A percentile compares a stretch with the other conserved stretches of the same genome.
Evolutionary conservation across 2,888 invertebrate species (phyloP).

Genomic region (Clivina fossor): DNA sequence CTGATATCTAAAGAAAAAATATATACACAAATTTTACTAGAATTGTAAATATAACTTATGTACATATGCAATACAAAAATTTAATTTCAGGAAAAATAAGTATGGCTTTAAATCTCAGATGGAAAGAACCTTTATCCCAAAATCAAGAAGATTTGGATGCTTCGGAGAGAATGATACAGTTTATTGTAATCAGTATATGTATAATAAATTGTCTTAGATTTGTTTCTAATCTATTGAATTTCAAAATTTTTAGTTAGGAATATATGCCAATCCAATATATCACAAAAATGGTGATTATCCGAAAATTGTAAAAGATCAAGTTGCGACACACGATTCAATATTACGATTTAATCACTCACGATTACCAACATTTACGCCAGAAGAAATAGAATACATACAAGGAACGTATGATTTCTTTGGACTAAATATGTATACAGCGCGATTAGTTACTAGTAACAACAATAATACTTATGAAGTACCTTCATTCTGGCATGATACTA

Average conservation of each 20-base stretch:
- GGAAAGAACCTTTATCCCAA: slow-evolving; percentile 55
- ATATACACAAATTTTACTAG: too few relatives aligned
- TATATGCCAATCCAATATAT: slow-evolving; percentile 61
- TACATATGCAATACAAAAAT: too few relatives aligned
- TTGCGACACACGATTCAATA: slow-evolving; percentile 57
- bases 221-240: slow-evolving; percentile 41
- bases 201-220: too few relatives aligned
- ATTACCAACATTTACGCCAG: slow-evolving; percentile 58
- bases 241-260: slow-evolving; percentile 49
- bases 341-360: slow-evolving; percentile 55
- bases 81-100: slow-evolving; percentile 58
- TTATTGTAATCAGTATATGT: slow-evolving; percentile 55
- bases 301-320: slow-evolving; percentile 56
- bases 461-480: background rate
- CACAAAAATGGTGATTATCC: slow-evolving; percentile 62
- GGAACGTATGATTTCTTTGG: slow-evolving; percentile 58
- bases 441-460: slow-evolving; percentile 28
- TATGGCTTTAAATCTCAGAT: slow-evolving; percentile 56
- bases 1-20: too few relatives aligned
- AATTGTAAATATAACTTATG: too few relatives aligned
- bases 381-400: slow-evolving; percentile 51
- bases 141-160: slow-evolving; percentile 60
- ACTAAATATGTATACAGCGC: slow-evolving; percentile 55
- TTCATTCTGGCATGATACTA: slow-evolving; percentile 46
- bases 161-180: slow-evolving; percentile 59